Evolutionary conservation across 2,113 vertebrate genomes (phyloP), one percentile per base, ranked within the genome.

Genomic region (Notothenia rossii): DNA sequence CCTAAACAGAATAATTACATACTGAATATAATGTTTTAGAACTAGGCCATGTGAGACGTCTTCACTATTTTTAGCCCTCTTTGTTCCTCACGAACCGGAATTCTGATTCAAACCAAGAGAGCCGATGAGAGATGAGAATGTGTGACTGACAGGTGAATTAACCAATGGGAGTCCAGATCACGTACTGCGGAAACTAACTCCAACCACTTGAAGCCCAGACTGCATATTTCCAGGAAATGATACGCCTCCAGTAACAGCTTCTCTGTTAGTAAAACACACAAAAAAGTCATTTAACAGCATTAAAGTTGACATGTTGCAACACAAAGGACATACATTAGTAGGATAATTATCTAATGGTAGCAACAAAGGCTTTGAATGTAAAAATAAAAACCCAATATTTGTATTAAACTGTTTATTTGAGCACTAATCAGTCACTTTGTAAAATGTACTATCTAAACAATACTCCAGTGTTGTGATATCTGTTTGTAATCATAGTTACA

Each of bases 81-180:
- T 71, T 70, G 75, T 29, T 7, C 51, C 36, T 73, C 64, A 12
- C 45, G 45, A 73, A 2, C 43, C 12, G 20, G 10, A 4, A 11
- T 25, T 13, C 25, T 20, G 43, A 22, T 1, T 6, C 43, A 36
- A 18, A 75, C 33, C 4, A 48, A 5, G 45, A 5, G 7, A 73
- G 56, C 54, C 60, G 74, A 62, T 59, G 46, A 55, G 5, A 14
- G 3, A 2, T 10, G 14, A 14, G 2, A 11, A 36, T 5, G 0
- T 0, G 6, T 77, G 82, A 88, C 1, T 83, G 89, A 70, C 86
- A 85, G 64, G 4, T 54, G 0, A 1, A 6, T 13, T 14, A 2
- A 64, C 82, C 73, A 90, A 87, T 88, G 1, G 1, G 0, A 22
- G 56, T 14, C 8, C 25, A 80, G 45, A 75, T 76, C 75, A 70